Percentiles rank a stretch among this genome's conserved stretches.
Conservation (phyloP, 2,797 vertebrate genomes). For the Fundulus diaphanus region DNA sequence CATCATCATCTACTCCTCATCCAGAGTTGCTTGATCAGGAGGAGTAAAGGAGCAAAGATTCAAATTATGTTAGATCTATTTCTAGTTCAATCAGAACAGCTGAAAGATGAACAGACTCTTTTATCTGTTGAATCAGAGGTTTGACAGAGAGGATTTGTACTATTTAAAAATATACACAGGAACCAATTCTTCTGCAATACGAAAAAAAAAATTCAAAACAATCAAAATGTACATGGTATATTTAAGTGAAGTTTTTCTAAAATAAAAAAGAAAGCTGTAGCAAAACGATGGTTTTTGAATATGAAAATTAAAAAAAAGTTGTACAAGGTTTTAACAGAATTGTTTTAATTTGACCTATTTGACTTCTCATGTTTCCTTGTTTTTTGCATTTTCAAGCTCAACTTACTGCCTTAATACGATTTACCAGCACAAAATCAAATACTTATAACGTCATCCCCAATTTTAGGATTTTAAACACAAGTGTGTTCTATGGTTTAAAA, state of each 20-base stretch:
- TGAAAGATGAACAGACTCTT: background rate
- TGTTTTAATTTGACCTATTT: too few relatives aligned
- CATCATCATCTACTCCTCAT: conserved; percentile 21
- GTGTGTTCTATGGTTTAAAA: background rate
- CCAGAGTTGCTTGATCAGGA: background rate
- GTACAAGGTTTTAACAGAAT: too few relatives aligned
- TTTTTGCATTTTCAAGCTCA: background rate
- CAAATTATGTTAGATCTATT: background rate
- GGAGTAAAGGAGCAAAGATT: background rate
- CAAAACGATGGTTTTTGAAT: too few relatives aligned
- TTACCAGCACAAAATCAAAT: background rate
- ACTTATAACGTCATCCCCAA: background rate
- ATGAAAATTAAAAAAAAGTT: too few relatives aligned
- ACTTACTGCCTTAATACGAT: background rate
- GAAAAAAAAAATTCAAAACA: background rate
- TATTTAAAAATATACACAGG: background rate
- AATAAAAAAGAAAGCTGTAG: background rate
- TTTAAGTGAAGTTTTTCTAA: background rate
- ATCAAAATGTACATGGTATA: background rate
- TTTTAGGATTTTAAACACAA: background rate
- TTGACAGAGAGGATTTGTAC: background rate
- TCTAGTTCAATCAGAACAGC: background rate
- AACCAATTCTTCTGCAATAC: background rate
- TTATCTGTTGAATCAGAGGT: background rate
- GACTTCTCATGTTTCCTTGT: background rate